phyloP scores from a whole-genome alignment of 2,888 invertebrate species.

The Cataglyphis livida region DNA sequence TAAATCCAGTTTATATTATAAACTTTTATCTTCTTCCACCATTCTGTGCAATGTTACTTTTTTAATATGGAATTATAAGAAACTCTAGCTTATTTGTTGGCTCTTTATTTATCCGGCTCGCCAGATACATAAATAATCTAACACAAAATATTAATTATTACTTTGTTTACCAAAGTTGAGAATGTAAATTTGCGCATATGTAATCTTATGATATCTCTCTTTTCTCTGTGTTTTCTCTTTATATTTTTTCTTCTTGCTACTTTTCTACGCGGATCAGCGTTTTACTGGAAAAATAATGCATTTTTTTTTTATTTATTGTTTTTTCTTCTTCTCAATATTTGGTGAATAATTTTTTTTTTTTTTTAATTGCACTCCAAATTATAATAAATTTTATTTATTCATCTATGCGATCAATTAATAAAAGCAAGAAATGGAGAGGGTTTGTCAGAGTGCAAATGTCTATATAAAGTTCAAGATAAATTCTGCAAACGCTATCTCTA shows the following conservation, averaged over 20 bases:
- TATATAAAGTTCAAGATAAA: slow-evolving; percentile 10
- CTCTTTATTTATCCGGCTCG: neutral
- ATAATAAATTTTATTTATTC: neutral
- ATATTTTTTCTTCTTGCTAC: neutral
- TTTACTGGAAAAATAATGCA: neutral
- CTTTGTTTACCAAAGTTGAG: neutral
- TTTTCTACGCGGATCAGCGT: neutral
- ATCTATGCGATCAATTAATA: neutral
- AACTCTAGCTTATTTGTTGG: neutral
- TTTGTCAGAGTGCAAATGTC: neutral
- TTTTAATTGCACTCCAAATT: neutral
- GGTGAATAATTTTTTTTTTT: neutral
- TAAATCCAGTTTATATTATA: neutral
- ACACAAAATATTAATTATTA: neutral
- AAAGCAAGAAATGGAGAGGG: neutral
- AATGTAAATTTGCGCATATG: neutral
- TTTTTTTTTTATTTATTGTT: neutral
- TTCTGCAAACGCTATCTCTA: slow-evolving; percentile 9
- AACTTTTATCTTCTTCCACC: neutral
- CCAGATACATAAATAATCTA: neutral
- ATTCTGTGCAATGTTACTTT: neutral
- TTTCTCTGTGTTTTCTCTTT: neutral
- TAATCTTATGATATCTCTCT: neutral
- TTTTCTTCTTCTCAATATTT: neutral
- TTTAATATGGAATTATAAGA: neutral